Percentiles rank a stretch among this genome's conserved stretches.
Evolutionary conservation across 2,797 vertebrate species (phyloP).

Genomic region (Onychomys arenicola): DNA sequence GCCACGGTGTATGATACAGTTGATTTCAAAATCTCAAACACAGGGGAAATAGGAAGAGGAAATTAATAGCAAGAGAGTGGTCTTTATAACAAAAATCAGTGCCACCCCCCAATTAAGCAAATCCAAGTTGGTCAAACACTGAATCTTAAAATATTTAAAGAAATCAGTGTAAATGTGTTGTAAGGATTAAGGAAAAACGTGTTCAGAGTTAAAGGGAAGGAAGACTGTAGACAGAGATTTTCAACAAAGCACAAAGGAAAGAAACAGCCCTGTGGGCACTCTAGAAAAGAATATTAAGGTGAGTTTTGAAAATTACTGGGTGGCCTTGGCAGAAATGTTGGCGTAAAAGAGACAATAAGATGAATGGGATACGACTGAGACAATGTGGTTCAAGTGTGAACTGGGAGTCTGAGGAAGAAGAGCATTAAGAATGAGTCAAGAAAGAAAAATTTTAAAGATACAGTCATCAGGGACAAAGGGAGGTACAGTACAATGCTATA

Average conservation of each 20-base stretch:
- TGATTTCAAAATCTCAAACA: background rate
- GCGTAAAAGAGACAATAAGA: background rate
- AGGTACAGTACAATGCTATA: too few relatives aligned
- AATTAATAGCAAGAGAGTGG: background rate
- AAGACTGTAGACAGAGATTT: background rate
- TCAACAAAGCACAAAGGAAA: background rate
- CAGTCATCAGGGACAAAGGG: too few relatives aligned
- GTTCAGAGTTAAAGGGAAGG: background rate
- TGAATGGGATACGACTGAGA: background rate
- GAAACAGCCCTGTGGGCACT: background rate
- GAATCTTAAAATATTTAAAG: background rate
- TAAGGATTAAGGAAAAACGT: background rate
- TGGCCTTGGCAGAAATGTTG: background rate
- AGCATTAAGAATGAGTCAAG: background rate
- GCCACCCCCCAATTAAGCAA: background rate
- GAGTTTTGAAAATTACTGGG: background rate
- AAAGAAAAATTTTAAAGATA: too few relatives aligned
- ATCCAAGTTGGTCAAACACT: background rate
- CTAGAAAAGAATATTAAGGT: background rate
- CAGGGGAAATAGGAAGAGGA: background rate
- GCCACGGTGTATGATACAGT: background rate
- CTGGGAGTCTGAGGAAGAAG: background rate
- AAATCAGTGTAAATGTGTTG: background rate
- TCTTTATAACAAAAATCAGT: background rate
- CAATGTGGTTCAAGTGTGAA: background rate